Conservation (phyloP, 2,888 invertebrate species). For the Anoplius nigerrimus region DNA sequence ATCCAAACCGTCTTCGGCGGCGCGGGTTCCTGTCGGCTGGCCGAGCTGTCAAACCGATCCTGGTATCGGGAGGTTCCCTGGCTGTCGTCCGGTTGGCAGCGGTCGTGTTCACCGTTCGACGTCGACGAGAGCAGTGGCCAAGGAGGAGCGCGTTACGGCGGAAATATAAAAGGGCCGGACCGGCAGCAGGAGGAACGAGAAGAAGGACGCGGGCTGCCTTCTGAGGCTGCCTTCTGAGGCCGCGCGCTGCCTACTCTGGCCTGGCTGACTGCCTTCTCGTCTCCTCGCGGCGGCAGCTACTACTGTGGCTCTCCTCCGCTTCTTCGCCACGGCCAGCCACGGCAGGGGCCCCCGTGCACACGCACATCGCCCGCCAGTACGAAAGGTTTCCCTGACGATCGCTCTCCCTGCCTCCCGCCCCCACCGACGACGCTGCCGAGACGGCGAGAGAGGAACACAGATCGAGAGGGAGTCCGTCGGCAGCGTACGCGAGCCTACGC, state of each 20-base stretch:
- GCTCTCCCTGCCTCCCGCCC: constrained; percentile 5
- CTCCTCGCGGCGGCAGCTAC: constrained; percentile 44
- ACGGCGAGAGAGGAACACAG: no score
- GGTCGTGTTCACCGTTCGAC: constrained; percentile 3
- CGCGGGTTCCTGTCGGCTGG: no score
- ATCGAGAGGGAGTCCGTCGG: neutral
- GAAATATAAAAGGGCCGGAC: constrained; percentile 5
- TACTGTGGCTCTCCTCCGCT: constrained; percentile 36
- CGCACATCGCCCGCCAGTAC: constrained; percentile 37
- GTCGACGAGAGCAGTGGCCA: neutral
- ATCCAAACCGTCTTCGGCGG: no score
- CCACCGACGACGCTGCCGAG: neutral
- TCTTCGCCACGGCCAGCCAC: constrained; percentile 22
- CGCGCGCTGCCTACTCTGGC: no score
- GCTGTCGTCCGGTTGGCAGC: no score
- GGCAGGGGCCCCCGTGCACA: constrained; percentile 9
- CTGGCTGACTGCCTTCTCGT: constrained; percentile 19
- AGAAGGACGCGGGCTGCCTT: constrained; percentile 35
- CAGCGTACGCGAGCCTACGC: no score
- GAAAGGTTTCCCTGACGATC: constrained; percentile 41
- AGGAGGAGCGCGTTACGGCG: constrained; percentile 17
- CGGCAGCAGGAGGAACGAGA: constrained; percentile 15
- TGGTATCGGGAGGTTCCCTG: no score
- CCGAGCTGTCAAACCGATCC: no score
- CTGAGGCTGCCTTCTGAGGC: constrained; percentile 36